Conservation (phyloP, 2,888 invertebrate species). For the Aricia artaxerxes region DNA sequence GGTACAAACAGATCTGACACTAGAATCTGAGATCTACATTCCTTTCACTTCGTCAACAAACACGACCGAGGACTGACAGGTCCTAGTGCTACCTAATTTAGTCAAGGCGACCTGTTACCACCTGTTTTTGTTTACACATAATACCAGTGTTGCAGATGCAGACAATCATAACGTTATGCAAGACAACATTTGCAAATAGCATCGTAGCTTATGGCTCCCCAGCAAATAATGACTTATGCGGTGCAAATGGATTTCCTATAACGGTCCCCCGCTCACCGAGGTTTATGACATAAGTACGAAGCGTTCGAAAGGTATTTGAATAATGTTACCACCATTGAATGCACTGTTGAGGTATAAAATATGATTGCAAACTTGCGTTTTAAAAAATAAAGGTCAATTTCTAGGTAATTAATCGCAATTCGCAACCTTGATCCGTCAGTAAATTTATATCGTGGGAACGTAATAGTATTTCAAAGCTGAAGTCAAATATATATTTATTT, state of each 20-base stretch:
- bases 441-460: constrained; percentile 30
- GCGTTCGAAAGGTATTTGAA: constrained; percentile 33
- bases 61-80: constrained; percentile 52
- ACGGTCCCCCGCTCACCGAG: constrained; percentile 50
- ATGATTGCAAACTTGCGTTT: background rate
- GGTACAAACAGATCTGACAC: constrained; percentile 27
- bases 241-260: constrained; percentile 67
- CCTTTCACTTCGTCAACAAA: constrained; percentile 58
- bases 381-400: constrained; percentile 18
- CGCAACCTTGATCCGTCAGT: constrained; percentile 27
- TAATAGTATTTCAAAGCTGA: constrained; percentile 23
- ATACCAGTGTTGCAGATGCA: constrained; percentile 1
- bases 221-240: constrained; percentile 58
- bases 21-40: constrained; percentile 36
- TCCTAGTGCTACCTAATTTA: constrained; percentile 48
- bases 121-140: constrained; percentile 40
- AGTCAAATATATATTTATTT: background rate
- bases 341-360: constrained; percentile 10
- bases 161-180: constrained; percentile 47
- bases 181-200: constrained; percentile 63
- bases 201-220: constrained; percentile 58
- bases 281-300: constrained; percentile 38
- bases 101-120: constrained; percentile 51
- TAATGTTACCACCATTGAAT: background rate
- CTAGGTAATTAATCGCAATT: constrained; percentile 20